Conservation (phyloP, 2,888 invertebrate genomes). For the Drosophila nr. medialis region DNA sequence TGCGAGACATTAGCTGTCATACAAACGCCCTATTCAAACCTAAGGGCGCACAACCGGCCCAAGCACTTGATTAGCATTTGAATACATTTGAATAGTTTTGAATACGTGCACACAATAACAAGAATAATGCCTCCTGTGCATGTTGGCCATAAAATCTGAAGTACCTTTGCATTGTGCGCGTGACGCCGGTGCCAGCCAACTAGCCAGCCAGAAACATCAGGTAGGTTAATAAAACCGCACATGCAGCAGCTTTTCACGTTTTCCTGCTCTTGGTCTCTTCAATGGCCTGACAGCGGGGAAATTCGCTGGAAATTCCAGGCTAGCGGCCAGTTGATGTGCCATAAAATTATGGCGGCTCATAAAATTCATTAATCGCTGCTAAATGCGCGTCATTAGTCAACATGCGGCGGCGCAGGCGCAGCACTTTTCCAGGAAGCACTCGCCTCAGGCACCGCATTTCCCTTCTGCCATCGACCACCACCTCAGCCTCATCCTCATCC, state of each 20-base stretch:
- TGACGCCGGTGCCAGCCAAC: constrained; percentile 70
- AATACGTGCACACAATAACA: constrained; percentile 4
- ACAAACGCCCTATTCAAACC: constrained; percentile 80
- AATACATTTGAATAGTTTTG: constrained; percentile 36
- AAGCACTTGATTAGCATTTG: constrained; percentile 75
- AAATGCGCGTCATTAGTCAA: constrained; percentile 80
- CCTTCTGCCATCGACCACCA: background rate
- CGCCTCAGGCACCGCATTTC: constrained; percentile 53
- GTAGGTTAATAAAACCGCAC: constrained; percentile 70
- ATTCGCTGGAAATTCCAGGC: constrained; percentile 71
- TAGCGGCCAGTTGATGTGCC: constrained; percentile 68
- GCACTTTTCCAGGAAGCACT: constrained; percentile 70
- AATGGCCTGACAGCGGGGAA: constrained; percentile 67
- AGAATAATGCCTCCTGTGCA: constrained; percentile 1
- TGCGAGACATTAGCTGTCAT: constrained; percentile 80
- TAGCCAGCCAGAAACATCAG: constrained; percentile 18
- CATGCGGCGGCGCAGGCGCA: constrained; percentile 60
- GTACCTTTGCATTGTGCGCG: constrained; percentile 64
- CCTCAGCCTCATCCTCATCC: background rate
- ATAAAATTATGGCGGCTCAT: constrained; percentile 79
- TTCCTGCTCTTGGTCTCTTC: constrained; percentile 28
- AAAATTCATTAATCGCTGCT: constrained; percentile 80
- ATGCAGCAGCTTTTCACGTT: constrained; percentile 51
- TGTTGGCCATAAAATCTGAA: constrained; percentile 70
- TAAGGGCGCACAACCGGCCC: constrained; percentile 54